Conservation (phyloP, 1,140 invertebrate species). For the Polypedilum pembai region DNA sequence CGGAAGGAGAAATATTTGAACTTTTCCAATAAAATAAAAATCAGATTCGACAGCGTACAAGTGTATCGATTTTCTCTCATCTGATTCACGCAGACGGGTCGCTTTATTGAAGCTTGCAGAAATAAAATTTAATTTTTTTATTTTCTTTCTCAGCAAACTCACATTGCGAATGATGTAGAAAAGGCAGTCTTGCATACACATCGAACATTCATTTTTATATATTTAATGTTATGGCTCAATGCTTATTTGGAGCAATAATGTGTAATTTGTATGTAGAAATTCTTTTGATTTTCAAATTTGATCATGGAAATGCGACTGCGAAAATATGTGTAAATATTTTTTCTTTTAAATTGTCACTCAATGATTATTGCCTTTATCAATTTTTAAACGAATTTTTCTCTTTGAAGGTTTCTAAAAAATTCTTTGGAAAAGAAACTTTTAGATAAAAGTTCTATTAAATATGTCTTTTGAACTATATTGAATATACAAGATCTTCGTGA, state of each 20-base stretch:
- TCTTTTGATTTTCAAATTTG: slow-evolving; percentile 3
- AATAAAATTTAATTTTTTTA: no score
- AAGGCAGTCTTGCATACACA: not conserved
- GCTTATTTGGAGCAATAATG: slow-evolving; percentile 6
- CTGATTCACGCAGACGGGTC: not conserved
- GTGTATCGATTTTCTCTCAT: not conserved
- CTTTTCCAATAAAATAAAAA: slow-evolving; percentile 14
- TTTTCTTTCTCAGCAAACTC: not conserved
- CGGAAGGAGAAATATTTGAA: not conserved
- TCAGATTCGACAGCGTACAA: not conserved
- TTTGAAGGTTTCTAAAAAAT: no score
- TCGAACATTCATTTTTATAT: slow-evolving; percentile 13
- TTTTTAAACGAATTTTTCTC: no score
- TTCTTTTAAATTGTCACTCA: no score
- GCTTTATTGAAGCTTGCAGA: no score
- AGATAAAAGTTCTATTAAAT: no score
- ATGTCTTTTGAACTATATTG: no score
- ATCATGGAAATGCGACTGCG: not conserved
- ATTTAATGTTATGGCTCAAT: not conserved
- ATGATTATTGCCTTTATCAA: no score
- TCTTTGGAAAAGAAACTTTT: no score
- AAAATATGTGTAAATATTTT: no score
- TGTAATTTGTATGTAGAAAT: not conserved
- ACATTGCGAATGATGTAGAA: not conserved
- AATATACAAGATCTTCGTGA: no score